Conservation (phyloP, 2,113 vertebrate species). For the Crotophaga sulcirostris region DNA sequence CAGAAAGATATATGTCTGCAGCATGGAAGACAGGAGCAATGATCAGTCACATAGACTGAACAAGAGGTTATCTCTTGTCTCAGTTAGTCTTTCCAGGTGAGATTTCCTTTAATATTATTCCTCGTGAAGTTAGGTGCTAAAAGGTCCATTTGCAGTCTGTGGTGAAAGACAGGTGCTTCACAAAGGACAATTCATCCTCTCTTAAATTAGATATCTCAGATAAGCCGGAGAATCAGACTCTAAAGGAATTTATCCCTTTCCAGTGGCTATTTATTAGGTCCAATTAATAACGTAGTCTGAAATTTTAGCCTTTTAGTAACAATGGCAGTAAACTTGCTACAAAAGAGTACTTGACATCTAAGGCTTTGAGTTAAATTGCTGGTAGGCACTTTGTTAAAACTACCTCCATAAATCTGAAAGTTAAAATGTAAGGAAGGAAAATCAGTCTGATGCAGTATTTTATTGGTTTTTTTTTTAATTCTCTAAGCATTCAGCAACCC, state of each 20-base stretch:
- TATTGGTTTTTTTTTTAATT: not conserved
- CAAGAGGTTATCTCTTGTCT: not conserved
- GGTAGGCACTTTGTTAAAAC: not conserved
- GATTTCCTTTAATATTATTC: not conserved
- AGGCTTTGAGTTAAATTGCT: not conserved
- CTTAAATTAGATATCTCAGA: not conserved
- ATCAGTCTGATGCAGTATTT: not conserved
- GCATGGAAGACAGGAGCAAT: not conserved
- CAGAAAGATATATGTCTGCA: rapidly evolving
- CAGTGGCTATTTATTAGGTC: not conserved
- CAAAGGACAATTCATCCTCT: not conserved
- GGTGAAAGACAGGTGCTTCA: not conserved
- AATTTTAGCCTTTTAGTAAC: not conserved
- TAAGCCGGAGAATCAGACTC: not conserved
- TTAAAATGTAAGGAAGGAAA: not conserved
- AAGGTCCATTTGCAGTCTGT: not conserved
- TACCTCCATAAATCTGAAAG: not conserved
- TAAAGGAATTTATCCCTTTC: not conserved
- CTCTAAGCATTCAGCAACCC: not conserved
- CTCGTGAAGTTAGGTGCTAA: rapidly evolving
- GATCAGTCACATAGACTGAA: not conserved
- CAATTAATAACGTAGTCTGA: not conserved
- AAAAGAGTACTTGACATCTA: not conserved
- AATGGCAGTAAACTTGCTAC: not conserved
- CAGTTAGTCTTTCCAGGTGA: not conserved